Evolutionary conservation across 2,888 invertebrate species (phyloP).

Genomic region (Anorthoa munda): DNA sequence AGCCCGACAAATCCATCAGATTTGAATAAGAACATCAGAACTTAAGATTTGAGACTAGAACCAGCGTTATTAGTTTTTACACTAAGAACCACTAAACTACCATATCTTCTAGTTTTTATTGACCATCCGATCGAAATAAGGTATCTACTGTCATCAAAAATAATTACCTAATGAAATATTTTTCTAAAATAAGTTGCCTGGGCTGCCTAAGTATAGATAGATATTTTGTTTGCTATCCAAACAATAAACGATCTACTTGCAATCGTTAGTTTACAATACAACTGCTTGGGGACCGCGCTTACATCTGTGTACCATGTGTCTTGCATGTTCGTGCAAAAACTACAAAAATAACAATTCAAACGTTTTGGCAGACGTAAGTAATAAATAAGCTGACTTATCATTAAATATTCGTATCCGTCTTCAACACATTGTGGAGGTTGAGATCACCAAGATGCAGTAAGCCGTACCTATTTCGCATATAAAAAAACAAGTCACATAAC

Average conservation of each 20-base stretch:
- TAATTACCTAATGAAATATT: too few species aligned
- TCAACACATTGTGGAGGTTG: neutral
- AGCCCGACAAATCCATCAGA: neutral
- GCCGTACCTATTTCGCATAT: conserved; percentile 8
- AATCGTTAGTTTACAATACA: neutral
- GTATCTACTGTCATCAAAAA: too few species aligned
- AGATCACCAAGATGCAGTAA: conserved; percentile 6
- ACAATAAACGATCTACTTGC: neutral
- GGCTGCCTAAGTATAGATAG: too few species aligned
- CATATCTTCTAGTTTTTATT: too few species aligned
- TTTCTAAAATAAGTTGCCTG: too few species aligned
- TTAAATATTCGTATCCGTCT: neutral
- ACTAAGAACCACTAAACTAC: too few species aligned
- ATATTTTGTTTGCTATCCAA: neutral
- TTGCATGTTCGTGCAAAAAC: neutral
- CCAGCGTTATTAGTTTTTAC: too few species aligned
- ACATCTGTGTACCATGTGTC: neutral
- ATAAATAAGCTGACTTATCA: neutral
- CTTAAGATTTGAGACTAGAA: too few species aligned
- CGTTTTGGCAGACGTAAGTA: neutral
- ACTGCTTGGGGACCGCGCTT: neutral
- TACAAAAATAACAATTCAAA: too few species aligned
- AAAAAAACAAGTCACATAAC: conserved; percentile 39
- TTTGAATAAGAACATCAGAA: neutral
- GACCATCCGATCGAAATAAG: too few species aligned